phyloP scores from a whole-genome alignment of 2,797 vertebrate genomes.

The Darevskia mixta region DNA sequence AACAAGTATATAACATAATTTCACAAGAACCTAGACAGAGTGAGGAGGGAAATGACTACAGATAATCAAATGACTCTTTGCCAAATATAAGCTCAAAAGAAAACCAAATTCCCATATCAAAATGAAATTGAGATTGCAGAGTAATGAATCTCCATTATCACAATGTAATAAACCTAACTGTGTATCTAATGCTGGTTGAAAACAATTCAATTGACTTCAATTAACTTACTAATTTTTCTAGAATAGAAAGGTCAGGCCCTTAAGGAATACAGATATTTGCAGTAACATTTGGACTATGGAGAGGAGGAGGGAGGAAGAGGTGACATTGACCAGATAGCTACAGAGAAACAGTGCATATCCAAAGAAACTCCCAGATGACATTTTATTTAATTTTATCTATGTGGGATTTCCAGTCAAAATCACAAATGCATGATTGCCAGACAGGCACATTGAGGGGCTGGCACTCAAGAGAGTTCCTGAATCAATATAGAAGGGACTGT shows the following conservation, averaged over 20 bases:
- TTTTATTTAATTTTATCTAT: not conserved
- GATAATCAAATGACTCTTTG: constrained; percentile 38
- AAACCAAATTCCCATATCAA: constrained; percentile 18
- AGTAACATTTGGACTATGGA: not conserved
- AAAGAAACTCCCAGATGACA: not conserved
- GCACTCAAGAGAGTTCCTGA: too few species aligned
- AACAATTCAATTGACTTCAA: constrained; percentile 30
- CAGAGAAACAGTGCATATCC: not conserved
- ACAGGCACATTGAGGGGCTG: too few species aligned
- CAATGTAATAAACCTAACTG: constrained; percentile 39
- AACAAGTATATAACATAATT: not conserved
- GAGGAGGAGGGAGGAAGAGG: not conserved
- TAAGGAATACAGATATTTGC: constrained; percentile 13
- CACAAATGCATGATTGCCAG: too few species aligned
- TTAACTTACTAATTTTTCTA: constrained; percentile 49
- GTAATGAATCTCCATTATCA: constrained; percentile 39
- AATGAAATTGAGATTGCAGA: constrained; percentile 47
- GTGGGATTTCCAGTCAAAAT: not conserved
- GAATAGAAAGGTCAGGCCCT: constrained; percentile 29
- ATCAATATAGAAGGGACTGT: too few species aligned
- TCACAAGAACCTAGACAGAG: not conserved
- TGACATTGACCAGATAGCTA: constrained; percentile 25
- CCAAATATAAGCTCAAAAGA: constrained; percentile 14
- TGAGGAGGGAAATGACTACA: not conserved
- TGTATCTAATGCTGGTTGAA: constrained; percentile 37